Conservation (phyloP, 1,140 invertebrate species). For the Ceratoteleas bidentatus region DNA sequence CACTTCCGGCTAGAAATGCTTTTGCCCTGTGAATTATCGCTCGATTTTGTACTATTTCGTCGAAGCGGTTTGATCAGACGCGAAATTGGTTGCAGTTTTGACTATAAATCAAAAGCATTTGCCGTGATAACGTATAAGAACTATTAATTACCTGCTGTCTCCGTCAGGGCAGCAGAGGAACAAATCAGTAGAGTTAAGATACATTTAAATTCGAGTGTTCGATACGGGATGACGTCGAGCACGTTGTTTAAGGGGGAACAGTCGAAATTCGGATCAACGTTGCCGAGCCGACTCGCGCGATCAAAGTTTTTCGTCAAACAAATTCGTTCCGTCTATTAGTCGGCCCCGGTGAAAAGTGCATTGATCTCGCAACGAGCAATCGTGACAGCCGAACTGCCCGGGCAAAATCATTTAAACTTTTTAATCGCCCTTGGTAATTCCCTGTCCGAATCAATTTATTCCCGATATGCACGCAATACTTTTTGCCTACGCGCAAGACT, state of each 20-base stretch:
- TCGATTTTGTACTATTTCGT: neutral
- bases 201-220: constrained; percentile 62
- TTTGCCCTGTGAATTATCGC: constrained; percentile 6
- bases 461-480: no score
- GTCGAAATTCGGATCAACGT: constrained; percentile 29
- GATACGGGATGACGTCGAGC: constrained; percentile 54
- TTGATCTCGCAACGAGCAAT: no score
- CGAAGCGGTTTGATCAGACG: neutral
- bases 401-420: no score
- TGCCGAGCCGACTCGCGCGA: neutral
- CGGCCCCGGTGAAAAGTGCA: no score
- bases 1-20: constrained; percentile 2
- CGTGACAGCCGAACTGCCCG: no score
- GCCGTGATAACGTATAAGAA: constrained; percentile 60
- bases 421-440: no score
- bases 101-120: constrained; percentile 57
- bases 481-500: no score
- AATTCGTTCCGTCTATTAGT: neutral
- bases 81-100: constrained; percentile 13
- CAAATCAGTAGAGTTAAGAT: constrained; percentile 75
- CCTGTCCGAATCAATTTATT: no score
- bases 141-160: constrained; percentile 81
- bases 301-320: neutral
- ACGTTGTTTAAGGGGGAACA: constrained; percentile 36
- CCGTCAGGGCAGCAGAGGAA: constrained; percentile 80